Percentiles rank a stretch among this genome's conserved stretches.
phyloP scores from a whole-genome alignment of 2,888 invertebrate species.

The Incurvaria masculella region DNA sequence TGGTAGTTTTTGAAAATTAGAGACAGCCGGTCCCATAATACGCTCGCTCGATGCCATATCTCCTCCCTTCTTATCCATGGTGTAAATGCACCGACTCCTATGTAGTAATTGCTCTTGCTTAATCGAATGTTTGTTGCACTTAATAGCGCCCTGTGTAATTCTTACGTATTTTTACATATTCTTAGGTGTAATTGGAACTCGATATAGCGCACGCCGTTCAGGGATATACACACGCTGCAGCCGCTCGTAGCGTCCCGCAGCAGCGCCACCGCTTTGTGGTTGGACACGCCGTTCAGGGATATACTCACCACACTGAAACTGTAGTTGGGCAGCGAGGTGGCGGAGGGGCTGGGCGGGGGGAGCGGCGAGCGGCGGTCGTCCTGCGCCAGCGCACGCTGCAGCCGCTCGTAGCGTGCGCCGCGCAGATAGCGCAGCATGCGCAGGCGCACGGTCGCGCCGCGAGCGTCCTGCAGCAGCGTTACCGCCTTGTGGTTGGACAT shows the following conservation, averaged over 20 bases:
- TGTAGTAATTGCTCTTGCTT: too few relatives aligned
- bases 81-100: too few relatives aligned
- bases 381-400: slow-evolving; percentile 74
- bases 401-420: slow-evolving; percentile 57
- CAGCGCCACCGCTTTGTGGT: slow-evolving; percentile 89
- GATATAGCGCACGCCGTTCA: slow-evolving; percentile 26
- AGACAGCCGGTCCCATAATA: too few relatives aligned
- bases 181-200: too few relatives aligned
- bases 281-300: slow-evolving; percentile 79
- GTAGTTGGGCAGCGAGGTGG: slow-evolving; percentile 71
- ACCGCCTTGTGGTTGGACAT: slow-evolving; percentile 92
- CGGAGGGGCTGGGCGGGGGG: slow-evolving; percentile 64
- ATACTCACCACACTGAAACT: slow-evolving; percentile 68
- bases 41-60: too few relatives aligned
- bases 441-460: slow-evolving; percentile 53
- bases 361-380: slow-evolving; percentile 62
- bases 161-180: too few relatives aligned
- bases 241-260: slow-evolving; percentile 78
- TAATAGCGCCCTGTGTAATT: too few relatives aligned
- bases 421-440: too few relatives aligned
- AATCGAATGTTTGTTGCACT: too few relatives aligned
- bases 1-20: too few relatives aligned
- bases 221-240: slow-evolving; percentile 33
- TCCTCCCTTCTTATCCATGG: too few relatives aligned
- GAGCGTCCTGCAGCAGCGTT: slow-evolving; percentile 77